Percentiles rank a stretch among this genome's conserved stretches.
These are phyloP conservation scores for Aspidiotus rigidus DNA, from an alignment of 2,888 invertebrate species.

Conservation along the genomic window DNA sequence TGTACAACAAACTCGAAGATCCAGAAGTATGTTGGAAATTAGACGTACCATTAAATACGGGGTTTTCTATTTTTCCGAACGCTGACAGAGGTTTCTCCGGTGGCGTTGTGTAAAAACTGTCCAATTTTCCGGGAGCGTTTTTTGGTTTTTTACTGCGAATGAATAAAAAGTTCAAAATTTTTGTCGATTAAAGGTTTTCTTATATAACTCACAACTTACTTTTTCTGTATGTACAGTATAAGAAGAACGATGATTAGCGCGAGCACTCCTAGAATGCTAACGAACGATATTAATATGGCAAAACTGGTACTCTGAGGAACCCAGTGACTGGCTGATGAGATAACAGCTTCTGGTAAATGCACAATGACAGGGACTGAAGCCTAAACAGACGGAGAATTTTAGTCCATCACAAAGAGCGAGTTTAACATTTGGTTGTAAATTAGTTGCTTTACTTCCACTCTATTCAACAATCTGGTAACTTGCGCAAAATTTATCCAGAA, in stretches of 20 bases:
- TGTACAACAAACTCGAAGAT: slow-evolving; percentile 42
- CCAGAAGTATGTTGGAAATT: slow-evolving; percentile 20
- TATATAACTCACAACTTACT: slow-evolving; percentile 49
- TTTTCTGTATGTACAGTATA: slow-evolving; percentile 66
- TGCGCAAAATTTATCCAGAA: not conserved
- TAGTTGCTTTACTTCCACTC: too few species aligned
- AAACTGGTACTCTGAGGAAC: slow-evolving; percentile 43
- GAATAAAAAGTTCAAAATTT: not conserved
- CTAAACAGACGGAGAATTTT: slow-evolving; percentile 11
- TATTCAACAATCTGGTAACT: too few species aligned
- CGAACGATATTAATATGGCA: slow-evolving; percentile 54
- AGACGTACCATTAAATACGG: slow-evolving; percentile 43
- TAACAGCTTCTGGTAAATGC: slow-evolving; percentile 45
- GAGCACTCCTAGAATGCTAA: slow-evolving; percentile 61
- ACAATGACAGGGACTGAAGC: slow-evolving; percentile 47
- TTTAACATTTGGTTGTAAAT: too few species aligned
- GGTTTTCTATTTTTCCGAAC: slow-evolving; percentile 45
- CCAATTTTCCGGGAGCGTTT: slow-evolving; percentile 31
- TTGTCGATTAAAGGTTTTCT: too few species aligned
- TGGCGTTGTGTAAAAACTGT: slow-evolving; percentile 24
- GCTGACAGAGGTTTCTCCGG: slow-evolving; percentile 25
- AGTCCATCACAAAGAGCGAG: too few species aligned
- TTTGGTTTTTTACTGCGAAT: slow-evolving; percentile 39
- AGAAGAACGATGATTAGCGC: slow-evolving; percentile 65
- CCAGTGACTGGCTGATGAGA: slow-evolving; percentile 41